Conservation (phyloP, 2,888 invertebrate genomes). For the Drosophila koepferae region DNA sequence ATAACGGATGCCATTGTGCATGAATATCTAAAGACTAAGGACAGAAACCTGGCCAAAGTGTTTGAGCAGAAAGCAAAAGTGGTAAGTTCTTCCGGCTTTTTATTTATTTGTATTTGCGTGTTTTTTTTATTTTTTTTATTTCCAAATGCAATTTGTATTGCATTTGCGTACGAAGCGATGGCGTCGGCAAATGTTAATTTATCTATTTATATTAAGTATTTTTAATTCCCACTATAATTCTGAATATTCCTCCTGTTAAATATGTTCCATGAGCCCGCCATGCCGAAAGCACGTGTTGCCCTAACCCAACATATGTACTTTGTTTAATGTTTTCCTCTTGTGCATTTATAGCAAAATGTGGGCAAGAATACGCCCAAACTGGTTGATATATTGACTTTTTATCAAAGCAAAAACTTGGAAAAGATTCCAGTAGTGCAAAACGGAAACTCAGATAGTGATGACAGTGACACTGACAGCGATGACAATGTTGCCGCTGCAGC, state of each 20-base stretch:
- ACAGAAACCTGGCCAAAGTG: slow-evolving; percentile 89
- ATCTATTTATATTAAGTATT: slow-evolving; percentile 8
- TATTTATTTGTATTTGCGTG: neutral
- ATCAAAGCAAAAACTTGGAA: slow-evolving; percentile 86
- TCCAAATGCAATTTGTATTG: slow-evolving; percentile 20
- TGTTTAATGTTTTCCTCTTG: slow-evolving; percentile 3
- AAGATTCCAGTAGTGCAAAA: slow-evolving; percentile 84
- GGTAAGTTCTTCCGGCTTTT: slow-evolving; percentile 86
- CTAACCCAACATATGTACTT: slow-evolving; percentile 63
- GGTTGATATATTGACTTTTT: slow-evolving; percentile 87
- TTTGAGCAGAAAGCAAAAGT: slow-evolving; percentile 91
- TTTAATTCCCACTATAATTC: too few species aligned
- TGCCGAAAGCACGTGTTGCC: slow-evolving; percentile 59
- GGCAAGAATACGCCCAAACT: slow-evolving; percentile 89
- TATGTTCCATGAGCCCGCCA: slow-evolving; percentile 5
- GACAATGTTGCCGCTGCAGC: slow-evolving; percentile 7
- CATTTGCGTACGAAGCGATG: neutral
- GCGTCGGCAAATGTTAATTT: slow-evolving; percentile 5
- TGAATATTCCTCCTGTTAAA: slow-evolving; percentile 1
- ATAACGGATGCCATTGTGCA: slow-evolving; percentile 87
- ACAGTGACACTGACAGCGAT: slow-evolving; percentile 62
- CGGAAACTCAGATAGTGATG: slow-evolving; percentile 62
- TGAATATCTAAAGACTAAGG: slow-evolving; percentile 88
- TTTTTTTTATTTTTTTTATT: neutral
- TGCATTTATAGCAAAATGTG: slow-evolving; percentile 87